These are phyloP conservation scores for Bubo bubo DNA, from an alignment of 2,113 vertebrate species.

Conservation along the genomic window DNA sequence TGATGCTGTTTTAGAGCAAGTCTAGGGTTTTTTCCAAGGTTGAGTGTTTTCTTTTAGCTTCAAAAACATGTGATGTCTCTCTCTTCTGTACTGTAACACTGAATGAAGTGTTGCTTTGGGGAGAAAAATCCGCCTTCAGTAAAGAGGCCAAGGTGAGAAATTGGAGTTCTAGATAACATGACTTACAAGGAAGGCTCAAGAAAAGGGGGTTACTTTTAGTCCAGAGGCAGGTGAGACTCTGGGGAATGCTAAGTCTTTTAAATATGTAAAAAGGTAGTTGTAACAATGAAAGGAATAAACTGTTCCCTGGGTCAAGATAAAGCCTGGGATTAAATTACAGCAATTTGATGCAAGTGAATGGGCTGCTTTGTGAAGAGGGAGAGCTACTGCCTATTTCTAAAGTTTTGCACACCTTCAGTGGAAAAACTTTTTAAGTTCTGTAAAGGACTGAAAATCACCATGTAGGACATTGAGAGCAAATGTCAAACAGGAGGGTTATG, in stretches of 20 bases:
- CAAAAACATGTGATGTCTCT: conserved; percentile 22
- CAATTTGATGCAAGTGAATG: neutral
- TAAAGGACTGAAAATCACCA: neutral
- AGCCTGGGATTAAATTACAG: neutral
- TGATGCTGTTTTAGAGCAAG: conserved; percentile 38
- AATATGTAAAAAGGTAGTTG: neutral
- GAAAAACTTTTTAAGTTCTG: neutral
- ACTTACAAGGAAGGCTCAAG: neutral
- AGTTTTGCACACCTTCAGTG: neutral
- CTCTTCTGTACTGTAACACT: neutral
- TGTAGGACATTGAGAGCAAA: neutral
- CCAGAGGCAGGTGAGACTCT: neutral
- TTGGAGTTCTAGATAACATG: neutral
- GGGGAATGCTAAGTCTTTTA: neutral
- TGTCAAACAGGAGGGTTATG: neutral
- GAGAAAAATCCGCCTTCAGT: neutral
- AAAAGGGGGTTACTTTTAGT: neutral
- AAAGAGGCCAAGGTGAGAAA: conserved; percentile 4
- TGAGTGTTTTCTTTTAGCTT: conserved; percentile 36
- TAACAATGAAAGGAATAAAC: conserved; percentile 5
- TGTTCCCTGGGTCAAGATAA: neutral
- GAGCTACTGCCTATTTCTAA: neutral
- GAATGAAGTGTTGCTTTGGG: neutral
- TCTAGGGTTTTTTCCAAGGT: conserved; percentile 37
- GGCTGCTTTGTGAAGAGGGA: neutral